Conservation (phyloP, 2,113 vertebrate species). For the Desmodus rotundus region DNA sequence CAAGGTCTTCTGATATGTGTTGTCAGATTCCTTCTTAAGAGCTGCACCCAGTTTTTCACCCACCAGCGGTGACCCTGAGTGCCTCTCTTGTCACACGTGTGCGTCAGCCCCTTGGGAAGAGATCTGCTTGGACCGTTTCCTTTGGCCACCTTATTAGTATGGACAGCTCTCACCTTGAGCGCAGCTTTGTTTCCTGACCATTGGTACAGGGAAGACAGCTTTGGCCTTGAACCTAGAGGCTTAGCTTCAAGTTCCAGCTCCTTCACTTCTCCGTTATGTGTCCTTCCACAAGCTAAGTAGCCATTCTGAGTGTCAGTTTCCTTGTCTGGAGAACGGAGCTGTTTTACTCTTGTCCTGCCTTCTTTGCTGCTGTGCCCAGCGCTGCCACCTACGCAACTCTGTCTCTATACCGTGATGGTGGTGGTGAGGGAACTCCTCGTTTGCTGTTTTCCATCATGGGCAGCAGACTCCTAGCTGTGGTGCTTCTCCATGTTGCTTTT, state of each 20-base stretch:
- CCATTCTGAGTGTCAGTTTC: not conserved
- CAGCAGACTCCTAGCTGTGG: not conserved
- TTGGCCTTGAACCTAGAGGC: not conserved
- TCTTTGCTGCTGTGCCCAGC: not conserved
- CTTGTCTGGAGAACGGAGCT: not conserved
- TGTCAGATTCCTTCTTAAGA: not conserved
- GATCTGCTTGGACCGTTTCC: not conserved
- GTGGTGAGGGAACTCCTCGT: too few relatives aligned
- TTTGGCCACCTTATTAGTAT: accelerated
- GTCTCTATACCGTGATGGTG: not conserved
- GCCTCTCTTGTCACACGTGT: not conserved
- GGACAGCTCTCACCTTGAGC: not conserved
- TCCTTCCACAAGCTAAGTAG: not conserved
- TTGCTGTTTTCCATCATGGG: not conserved
- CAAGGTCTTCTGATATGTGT: not conserved
- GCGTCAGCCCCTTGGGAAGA: not conserved
- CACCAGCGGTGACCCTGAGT: too few relatives aligned
- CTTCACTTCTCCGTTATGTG: not conserved
- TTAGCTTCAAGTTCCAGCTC: not conserved
- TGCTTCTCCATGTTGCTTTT: not conserved
- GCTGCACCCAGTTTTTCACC: not conserved
- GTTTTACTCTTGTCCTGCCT: not conserved
- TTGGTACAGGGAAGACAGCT: not conserved
- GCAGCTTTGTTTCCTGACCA: not conserved
- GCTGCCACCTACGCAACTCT: not conserved